Base-by-base conservation (phyloP, 2,888 invertebrate genomes). In the Saturnia japonica region DNA sequence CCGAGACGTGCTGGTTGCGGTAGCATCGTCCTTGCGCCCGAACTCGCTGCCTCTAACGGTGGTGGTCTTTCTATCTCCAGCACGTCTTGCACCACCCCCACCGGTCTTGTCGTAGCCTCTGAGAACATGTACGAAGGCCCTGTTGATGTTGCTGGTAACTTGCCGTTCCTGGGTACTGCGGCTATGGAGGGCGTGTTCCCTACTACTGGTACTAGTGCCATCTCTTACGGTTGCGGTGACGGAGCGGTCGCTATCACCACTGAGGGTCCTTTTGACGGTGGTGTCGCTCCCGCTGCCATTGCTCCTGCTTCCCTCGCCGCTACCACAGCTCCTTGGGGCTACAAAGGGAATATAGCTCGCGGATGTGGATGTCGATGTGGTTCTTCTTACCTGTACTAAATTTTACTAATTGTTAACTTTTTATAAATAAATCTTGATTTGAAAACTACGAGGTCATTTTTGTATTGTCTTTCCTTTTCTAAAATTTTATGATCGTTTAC, bases 111-210 rank as follows among this genome's bases (percentile, higher is more conserved):
- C 8, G 76, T 84, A 14, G 68, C 77, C n/a, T 82, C 82, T 12
- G 80, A 82, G 51, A 80, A 82, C 70, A 77, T 71, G 1, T 78
- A 82, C 54, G 80, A 76, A 60, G 84, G 84, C 0, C 68, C 72
- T 7, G 57, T 84, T 9, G 74, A 76, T 7, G 67, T 70, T 47
- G 16, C 69, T 67, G 68, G 81, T 19, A 73, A 79, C 66, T 70
- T 82, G 71, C 82, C 82, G 16, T 77, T 80, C 71, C 67, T 82
- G 4, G 79, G 80, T 22, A 73, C 82, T 7, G 81, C 82, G 1
- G 75, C 74, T 42, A 67, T 85, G 67, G 82, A 84, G 72, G 86
- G 85, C 7, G 72, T 77, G 4, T 69, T 82, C 19, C 80, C 82
- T 4, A 79, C 81, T 7, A 70, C 73, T 19, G 84, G 84, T 0